These are phyloP conservation scores for Macaria liturata DNA, from an alignment of 2,888 invertebrate genomes.

Conservation along the genomic window DNA sequence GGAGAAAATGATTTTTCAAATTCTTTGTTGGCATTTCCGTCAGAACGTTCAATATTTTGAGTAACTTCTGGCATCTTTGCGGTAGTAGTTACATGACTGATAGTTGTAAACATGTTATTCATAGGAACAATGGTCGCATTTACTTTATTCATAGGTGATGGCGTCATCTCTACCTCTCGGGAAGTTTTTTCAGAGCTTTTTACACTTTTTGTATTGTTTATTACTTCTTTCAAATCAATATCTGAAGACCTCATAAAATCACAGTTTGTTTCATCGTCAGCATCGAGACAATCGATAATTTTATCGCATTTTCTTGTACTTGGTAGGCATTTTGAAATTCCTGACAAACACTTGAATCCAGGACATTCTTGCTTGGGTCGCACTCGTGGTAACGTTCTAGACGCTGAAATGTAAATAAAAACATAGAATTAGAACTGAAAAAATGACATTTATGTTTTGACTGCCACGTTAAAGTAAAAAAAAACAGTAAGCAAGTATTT, in stretches of 20 bases:
- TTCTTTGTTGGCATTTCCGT: slow-evolving; percentile 1
- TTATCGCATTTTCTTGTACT: slow-evolving; percentile 87
- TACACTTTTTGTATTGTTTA: slow-evolving; percentile 9
- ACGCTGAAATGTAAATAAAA: slow-evolving; percentile 55
- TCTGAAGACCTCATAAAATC: slow-evolving; percentile 42
- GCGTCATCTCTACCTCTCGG: slow-evolving; percentile 19
- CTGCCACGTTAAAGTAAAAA: too few species aligned
- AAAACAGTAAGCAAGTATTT: too few species aligned
- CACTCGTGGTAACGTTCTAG: slow-evolving; percentile 68
- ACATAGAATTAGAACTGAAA: too few species aligned
- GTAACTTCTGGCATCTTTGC: slow-evolving; percentile 1
- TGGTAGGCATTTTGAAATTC: slow-evolving; percentile 87
- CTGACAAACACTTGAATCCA: slow-evolving; percentile 87
- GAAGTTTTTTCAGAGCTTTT: slow-evolving; percentile 21
- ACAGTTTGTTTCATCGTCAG: slow-evolving; percentile 92
- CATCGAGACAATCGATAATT: slow-evolving; percentile 89
- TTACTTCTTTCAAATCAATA: slow-evolving; percentile 1
- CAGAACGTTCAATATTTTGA: too few species aligned
- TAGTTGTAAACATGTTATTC: neutral
- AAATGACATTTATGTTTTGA: too few species aligned
- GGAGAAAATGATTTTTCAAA: slow-evolving; percentile 4
- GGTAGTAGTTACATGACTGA: neutral
- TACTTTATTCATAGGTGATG: too few species aligned
- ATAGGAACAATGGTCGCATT: too few species aligned
- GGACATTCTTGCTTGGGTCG: slow-evolving; percentile 86